These are phyloP conservation scores for Trachelipus rathkii DNA, from an alignment of 1,140 invertebrate genomes.

Conservation along the genomic window DNA sequence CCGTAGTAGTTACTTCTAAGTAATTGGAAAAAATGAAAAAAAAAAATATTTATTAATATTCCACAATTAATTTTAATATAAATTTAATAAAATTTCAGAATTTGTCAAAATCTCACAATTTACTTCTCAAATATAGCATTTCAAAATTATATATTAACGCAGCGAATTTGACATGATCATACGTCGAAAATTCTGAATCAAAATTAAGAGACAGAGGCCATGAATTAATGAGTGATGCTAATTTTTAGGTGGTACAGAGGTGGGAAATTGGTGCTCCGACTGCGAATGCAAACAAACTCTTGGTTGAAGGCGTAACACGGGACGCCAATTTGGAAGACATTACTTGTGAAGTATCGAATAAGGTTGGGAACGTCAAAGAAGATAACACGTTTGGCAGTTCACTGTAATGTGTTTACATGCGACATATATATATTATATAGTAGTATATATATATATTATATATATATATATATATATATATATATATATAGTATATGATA, in stretches of 20 bases:
- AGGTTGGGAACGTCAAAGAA: slow-evolving; percentile 29
- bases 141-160: no score
- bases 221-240: slow-evolving; percentile 4
- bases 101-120: no score
- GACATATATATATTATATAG: not conserved
- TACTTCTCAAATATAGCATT: no score
- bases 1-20: no score
- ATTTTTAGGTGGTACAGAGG: slow-evolving; percentile 23
- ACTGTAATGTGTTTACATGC: slow-evolving; percentile 25
- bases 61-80: no score
- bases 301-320: slow-evolving; percentile 25
- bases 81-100: no score
- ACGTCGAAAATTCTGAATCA: no score
- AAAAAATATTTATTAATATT: no score
- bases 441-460: slow-evolving; percentile 6
- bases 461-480: slow-evolving; percentile 15
- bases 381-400: slow-evolving; percentile 29
- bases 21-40: no score
- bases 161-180: no score
- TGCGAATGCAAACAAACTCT: slow-evolving; percentile 22
- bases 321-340: slow-evolving; percentile 28
- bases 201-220: not conserved
- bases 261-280: slow-evolving; percentile 25
- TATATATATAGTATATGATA: no score
- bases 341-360: slow-evolving; percentile 29